These are phyloP conservation scores for Dione vanillae DNA, from an alignment of 2,888 invertebrate genomes.

Conservation along the genomic window DNA sequence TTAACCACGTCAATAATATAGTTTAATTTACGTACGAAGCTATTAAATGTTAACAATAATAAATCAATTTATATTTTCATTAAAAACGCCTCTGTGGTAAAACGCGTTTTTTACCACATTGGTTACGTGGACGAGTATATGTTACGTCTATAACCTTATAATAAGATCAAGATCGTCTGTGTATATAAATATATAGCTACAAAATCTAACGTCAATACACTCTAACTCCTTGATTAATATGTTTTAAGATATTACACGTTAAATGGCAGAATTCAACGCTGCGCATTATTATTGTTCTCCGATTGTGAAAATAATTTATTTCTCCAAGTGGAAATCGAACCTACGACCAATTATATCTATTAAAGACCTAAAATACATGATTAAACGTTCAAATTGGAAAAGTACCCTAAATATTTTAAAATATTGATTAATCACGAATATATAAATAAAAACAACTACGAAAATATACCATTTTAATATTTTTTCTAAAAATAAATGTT, in stretches of 20 bases:
- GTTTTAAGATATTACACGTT: too few species aligned
- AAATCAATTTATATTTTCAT: neutral
- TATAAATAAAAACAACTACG: neutral
- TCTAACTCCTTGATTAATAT: neutral
- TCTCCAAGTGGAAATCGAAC: neutral
- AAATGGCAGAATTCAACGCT: neutral
- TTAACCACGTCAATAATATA: slow-evolving; percentile 10
- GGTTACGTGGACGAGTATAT: neutral
- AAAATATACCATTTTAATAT: slow-evolving; percentile 8
- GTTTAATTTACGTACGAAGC: neutral
- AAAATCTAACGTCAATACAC: neutral
- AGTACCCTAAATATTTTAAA: too few species aligned
- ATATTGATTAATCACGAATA: neutral
- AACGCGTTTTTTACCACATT: neutral
- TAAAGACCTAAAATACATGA: too few species aligned
- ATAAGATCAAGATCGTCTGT: neutral
- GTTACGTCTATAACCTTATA: neutral
- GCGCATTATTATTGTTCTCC: neutral
- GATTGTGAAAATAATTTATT: neutral
- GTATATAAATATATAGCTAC: neutral
- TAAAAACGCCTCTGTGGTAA: neutral
- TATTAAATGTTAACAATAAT: neutral
- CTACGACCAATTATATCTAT: too few species aligned
- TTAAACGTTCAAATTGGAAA: too few species aligned
- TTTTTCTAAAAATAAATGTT: neutral